Evolutionary conservation across 2,888 invertebrate species (phyloP).

Genomic region (Notocelia uddmanniana): DNA sequence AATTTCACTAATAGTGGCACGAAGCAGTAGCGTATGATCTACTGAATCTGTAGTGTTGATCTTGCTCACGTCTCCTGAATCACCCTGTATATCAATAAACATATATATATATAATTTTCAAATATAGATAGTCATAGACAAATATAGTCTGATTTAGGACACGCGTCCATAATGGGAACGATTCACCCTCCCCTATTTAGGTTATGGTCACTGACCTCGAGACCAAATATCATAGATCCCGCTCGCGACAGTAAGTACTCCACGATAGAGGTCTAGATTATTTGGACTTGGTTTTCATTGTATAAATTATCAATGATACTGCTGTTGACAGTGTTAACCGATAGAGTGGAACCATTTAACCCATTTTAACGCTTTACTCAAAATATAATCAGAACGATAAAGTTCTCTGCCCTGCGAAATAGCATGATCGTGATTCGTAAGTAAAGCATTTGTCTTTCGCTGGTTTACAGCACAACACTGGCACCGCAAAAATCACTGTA

Average conservation of each 20-base stretch:
- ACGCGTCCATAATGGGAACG: not conserved
- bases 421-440: too few species aligned
- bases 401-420: not conserved
- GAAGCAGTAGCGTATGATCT: too few species aligned
- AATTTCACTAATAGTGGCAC: too few species aligned
- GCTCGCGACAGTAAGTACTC: not conserved
- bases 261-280: not conserved
- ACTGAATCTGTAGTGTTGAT: too few species aligned
- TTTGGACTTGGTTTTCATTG: not conserved
- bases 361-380: not conserved
- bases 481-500: too few species aligned
- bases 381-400: not conserved
- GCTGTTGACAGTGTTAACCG: not conserved
- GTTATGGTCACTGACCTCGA: constrained; percentile 2
- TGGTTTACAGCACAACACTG: too few species aligned
- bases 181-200: not conserved
- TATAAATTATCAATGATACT: not conserved
- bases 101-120: too few species aligned
- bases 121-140: too few species aligned
- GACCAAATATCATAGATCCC: not conserved
- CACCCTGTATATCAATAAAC: too few species aligned
- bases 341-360: not conserved
- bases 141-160: not conserved
- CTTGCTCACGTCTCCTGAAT: too few species aligned
- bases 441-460: too few species aligned